Conservation (phyloP, 2,888 invertebrate species). For the Spicauda simplicius region DNA sequence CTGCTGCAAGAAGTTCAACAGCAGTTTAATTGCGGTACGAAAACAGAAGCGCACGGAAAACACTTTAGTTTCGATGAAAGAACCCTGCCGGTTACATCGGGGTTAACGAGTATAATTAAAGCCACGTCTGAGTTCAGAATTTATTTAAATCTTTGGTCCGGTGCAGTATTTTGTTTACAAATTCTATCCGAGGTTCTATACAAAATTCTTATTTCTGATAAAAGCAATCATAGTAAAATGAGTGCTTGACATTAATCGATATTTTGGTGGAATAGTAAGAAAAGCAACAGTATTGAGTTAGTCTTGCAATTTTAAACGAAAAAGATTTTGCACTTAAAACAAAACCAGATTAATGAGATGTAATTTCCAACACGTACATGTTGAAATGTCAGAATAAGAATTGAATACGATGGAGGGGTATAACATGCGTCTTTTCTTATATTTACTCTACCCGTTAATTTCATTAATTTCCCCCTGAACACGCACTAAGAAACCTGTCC, state of each 20-base stretch:
- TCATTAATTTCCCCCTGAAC: conserved; percentile 77
- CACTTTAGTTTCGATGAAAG: conserved; percentile 78
- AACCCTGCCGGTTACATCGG: conserved; percentile 63
- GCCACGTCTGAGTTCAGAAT: conserved; percentile 53
- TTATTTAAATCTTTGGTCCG: conserved; percentile 54
- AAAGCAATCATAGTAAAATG: too few species aligned
- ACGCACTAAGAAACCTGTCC: conserved; percentile 76
- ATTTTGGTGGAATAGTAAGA: too few species aligned
- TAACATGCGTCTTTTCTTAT: conserved; percentile 37
- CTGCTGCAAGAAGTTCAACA: conserved; percentile 83
- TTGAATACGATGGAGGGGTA: neutral
- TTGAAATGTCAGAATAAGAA: neutral
- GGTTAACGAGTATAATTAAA: conserved; percentile 48
- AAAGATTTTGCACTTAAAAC: too few species aligned
- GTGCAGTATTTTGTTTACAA: neutral
- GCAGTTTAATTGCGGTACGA: conserved; percentile 82
- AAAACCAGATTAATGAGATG: neutral
- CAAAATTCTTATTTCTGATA: too few species aligned
- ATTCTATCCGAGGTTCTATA: too few species aligned
- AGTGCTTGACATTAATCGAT: too few species aligned
- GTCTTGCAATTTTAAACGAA: too few species aligned
- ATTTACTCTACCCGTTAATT: conserved; percentile 69
- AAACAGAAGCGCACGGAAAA: conserved; percentile 80
- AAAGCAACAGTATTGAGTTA: too few species aligned
- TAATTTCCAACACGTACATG: neutral